phyloP scores from a whole-genome alignment of 1,140 invertebrate genomes.

The Zaprionus taronus region DNA sequence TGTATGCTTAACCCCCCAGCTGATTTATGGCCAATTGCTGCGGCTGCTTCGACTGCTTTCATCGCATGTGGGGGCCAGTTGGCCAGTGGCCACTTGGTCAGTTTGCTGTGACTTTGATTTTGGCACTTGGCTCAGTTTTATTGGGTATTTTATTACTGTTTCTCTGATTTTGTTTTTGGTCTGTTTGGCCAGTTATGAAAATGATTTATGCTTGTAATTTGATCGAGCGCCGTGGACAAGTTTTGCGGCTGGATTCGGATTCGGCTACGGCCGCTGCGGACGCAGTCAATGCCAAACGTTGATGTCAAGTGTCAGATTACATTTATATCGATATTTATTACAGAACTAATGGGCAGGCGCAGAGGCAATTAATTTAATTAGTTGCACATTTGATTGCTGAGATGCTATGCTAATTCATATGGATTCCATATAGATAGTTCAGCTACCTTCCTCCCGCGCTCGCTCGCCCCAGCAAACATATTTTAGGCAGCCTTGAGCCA shows the following conservation, averaged over 20 bases:
- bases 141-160: constrained; percentile 38
- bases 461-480: background rate
- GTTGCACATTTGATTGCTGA: constrained; percentile 52
- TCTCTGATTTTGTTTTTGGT: constrained; percentile 4
- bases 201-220: constrained; percentile 79
- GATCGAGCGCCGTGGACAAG: constrained; percentile 72
- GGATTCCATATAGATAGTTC: constrained; percentile 18
- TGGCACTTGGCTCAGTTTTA: constrained; percentile 66
- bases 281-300: constrained; percentile 72
- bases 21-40: constrained; percentile 5
- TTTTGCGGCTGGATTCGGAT: constrained; percentile 32
- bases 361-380: constrained; percentile 79
- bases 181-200: constrained; percentile 68
- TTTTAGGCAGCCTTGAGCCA: constrained; percentile 51
- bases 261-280: constrained; percentile 7
- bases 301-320: constrained; percentile 80
- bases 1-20: background rate
- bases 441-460: constrained; percentile 29
- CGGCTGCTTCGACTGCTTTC: background rate
- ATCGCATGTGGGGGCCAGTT: background rate
- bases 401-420: constrained; percentile 54
- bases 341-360: constrained; percentile 69
- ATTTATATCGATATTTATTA: constrained; percentile 80
- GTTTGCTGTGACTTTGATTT: constrained; percentile 59
- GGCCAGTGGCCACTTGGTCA: constrained; percentile 47